Evolutionary conservation across 2,113 vertebrate genomes (phyloP).

Genomic region (Ceyx melanurus): DNA sequence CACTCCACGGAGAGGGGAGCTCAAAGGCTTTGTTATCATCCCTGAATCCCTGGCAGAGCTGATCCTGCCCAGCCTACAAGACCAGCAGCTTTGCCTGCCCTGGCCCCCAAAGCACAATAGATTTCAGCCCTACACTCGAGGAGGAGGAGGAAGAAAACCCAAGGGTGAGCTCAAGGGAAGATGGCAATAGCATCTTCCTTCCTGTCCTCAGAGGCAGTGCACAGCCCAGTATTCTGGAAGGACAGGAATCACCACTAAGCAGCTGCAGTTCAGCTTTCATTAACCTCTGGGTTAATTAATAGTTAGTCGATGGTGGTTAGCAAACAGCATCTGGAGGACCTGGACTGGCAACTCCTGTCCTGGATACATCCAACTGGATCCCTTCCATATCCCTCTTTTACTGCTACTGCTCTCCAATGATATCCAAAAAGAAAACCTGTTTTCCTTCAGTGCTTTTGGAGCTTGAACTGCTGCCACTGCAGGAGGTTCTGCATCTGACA

Average conservation of each 20-base stretch:
- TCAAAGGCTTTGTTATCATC: neutral
- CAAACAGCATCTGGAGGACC: neutral
- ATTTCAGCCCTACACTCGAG: neutral
- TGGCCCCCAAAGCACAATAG: neutral
- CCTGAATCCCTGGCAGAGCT: neutral
- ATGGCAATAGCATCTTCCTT: neutral
- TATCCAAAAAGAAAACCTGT: neutral
- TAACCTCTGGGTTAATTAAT: neutral
- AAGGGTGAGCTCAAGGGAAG: neutral
- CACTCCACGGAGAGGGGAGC: neutral
- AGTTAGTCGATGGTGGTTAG: neutral
- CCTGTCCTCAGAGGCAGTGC: neutral
- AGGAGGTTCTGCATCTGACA: neutral
- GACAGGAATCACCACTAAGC: slow-evolving; percentile 25
- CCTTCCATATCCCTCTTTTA: neutral
- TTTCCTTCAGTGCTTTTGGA: neutral
- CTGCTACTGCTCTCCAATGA: neutral
- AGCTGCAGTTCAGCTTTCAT: neutral
- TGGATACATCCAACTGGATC: neutral
- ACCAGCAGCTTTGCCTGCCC: neutral
- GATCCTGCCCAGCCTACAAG: neutral
- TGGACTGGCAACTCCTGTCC: neutral
- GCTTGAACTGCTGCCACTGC: neutral
- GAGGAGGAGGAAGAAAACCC: neutral
- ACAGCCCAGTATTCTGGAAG: neutral